A percentile compares a stretch with the other conserved stretches of the same genome.
phyloP scores from a whole-genome alignment of 2,888 invertebrate species.

The Eupeodes latifasciatus region DNA sequence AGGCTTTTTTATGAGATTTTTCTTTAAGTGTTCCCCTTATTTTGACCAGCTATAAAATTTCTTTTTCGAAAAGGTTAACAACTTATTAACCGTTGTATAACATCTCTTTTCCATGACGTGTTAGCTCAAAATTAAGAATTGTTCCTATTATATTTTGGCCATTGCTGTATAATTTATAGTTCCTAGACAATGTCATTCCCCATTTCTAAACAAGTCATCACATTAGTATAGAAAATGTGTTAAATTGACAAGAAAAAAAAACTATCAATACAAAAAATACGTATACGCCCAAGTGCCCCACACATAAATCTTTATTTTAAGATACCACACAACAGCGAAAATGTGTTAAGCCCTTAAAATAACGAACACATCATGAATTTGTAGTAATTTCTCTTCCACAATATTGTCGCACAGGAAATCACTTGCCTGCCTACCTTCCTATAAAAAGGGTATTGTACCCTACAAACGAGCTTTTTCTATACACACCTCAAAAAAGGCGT shows the following conservation, averaged over 20 bases:
- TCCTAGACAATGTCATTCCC: too few relatives aligned
- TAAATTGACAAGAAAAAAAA: not conserved
- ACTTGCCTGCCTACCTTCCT: slow-evolving; percentile 36
- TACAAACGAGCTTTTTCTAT: slow-evolving; percentile 38
- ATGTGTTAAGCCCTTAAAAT: slow-evolving; percentile 22
- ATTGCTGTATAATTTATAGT: too few relatives aligned
- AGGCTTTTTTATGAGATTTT: too few relatives aligned
- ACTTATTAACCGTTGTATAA: too few relatives aligned
- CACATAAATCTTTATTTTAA: not conserved
- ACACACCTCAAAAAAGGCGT: slow-evolving; percentile 43
- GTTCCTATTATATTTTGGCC: too few relatives aligned
- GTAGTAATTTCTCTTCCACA: slow-evolving; percentile 19
- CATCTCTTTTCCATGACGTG: too few relatives aligned
- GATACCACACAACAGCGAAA: not conserved
- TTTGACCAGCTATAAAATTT: too few relatives aligned
- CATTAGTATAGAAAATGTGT: not conserved
- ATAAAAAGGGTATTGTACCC: slow-evolving; percentile 37
- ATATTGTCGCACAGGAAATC: slow-evolving; percentile 43
- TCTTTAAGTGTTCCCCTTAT: too few relatives aligned
- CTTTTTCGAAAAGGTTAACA: too few relatives aligned
- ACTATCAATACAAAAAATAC: slow-evolving; percentile 25
- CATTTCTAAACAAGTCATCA: too few relatives aligned
- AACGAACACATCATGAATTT: slow-evolving; percentile 15
- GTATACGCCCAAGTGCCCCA: slow-evolving; percentile 40
- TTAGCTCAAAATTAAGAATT: too few relatives aligned